A percentile compares a stretch with the other conserved stretches of the same genome.
phyloP scores from a whole-genome alignment of 2,113 vertebrate genomes.

The Burhinus bistriatus region DNA sequence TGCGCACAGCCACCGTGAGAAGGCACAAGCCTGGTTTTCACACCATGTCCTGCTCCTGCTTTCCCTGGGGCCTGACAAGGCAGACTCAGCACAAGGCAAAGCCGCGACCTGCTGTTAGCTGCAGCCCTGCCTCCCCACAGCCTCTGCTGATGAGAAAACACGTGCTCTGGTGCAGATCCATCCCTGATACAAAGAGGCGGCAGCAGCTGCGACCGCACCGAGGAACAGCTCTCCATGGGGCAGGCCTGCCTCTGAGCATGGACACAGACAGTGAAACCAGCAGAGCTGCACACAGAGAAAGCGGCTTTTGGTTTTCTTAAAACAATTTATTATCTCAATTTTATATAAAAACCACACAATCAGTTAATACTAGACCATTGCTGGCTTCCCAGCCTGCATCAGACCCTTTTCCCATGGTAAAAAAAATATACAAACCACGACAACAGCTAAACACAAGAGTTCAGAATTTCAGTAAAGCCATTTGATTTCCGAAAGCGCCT shows the following conservation, averaged over 20 bases:
- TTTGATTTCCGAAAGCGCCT: not conserved
- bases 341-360: slow-evolving; percentile 37
- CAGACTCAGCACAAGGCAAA: fast-evolving
- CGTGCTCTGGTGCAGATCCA: fast-evolving
- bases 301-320: not conserved
- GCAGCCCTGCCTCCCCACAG: not conserved
- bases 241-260: fast-evolving
- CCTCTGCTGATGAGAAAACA: too few relatives aligned
- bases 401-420: not conserved
- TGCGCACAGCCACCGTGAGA: fast-evolving
- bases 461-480: not conserved
- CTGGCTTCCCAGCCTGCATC: not conserved
- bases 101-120: not conserved
- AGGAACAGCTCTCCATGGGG: not conserved
- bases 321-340: slow-evolving; percentile 42
- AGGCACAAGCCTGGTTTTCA: not conserved
- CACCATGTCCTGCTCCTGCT: fast-evolving
- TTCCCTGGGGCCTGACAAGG: not conserved
- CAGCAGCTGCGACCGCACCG: fast-evolving
- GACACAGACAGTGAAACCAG: fast-evolving
- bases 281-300: not conserved
- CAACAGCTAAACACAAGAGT: not conserved
- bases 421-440: not conserved
- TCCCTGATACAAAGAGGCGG: too few relatives aligned
- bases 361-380: not conserved